Evolutionary conservation across 2,113 vertebrate genomes (phyloP).

Genomic region (Haemorhous mexicanus): DNA sequence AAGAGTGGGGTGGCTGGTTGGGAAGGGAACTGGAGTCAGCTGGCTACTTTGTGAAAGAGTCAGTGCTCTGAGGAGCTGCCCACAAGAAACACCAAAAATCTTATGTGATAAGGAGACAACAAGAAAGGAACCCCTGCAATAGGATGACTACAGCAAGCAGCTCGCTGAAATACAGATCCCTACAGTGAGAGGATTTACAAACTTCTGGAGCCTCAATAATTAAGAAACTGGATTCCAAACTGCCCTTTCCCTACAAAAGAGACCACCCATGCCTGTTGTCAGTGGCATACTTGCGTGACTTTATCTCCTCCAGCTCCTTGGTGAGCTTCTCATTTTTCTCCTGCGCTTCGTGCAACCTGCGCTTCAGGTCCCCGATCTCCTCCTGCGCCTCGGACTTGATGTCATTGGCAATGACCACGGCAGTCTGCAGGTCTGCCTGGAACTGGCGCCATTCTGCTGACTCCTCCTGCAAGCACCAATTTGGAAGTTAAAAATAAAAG

Average conservation of each 20-base stretch:
- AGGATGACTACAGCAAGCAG: not conserved
- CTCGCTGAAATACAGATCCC: not conserved
- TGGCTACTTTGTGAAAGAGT: no score
- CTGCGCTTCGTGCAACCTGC: conserved; percentile 85
- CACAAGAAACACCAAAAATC: no score
- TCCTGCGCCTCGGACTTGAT: conserved; percentile 97
- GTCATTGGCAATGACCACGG: conserved; percentile 94
- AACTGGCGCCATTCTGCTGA: conserved; percentile 97
- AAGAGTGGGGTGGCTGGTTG: no score
- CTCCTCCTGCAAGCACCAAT: conserved; percentile 78
- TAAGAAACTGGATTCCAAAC: not conserved
- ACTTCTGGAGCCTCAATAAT: not conserved
- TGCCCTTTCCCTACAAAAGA: no score
- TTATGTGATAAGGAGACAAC: no score
- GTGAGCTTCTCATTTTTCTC: conserved; percentile 93
- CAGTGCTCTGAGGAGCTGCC: no score
- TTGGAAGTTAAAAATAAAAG: not conserved
- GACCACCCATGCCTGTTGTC: not conserved
- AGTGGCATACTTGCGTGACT: conserved; percentile 88
- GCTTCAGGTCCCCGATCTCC: conserved; percentile 92
- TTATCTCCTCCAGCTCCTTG: conserved; percentile 92
- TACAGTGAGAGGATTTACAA: not conserved
- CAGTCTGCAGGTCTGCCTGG: conserved; percentile 94
- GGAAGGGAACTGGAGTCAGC: no score
- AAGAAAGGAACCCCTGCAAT: no score